Conservation (phyloP, 2,113 vertebrate genomes). For the Tragelaphus strepsiceros region DNA sequence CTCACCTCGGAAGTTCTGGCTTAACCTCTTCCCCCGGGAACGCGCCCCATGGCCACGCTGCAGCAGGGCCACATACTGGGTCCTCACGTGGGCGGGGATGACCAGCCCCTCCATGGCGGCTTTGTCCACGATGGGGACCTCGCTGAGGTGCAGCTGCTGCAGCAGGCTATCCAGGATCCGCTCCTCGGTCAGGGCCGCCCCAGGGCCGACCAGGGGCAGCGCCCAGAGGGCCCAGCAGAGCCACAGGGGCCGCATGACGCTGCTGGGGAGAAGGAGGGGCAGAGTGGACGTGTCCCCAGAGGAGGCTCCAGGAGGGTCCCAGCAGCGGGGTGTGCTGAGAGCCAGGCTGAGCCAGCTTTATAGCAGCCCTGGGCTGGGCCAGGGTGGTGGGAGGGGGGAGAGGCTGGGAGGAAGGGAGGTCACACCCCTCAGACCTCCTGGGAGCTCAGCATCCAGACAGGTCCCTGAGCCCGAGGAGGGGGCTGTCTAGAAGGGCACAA, state of each 20-base stretch:
- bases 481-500: slow-evolving; percentile 25
- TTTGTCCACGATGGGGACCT: neutral
- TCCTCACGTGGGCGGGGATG: slow-evolving; percentile 6
- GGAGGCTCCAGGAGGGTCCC: neutral
- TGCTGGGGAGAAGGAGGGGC: neutral
- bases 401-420: neutral
- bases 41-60: neutral
- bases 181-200: neutral
- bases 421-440: slow-evolving; percentile 67
- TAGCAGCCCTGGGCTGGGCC: slow-evolving; percentile 33
- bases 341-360: slow-evolving; percentile 47
- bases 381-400: neutral
- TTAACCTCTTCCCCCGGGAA: slow-evolving; percentile 53
- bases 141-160: slow-evolving; percentile 45
- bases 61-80: slow-evolving; percentile 57
- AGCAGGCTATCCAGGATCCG: slow-evolving; percentile 6
- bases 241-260: slow-evolving; percentile 29
- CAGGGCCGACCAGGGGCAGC: neutral
- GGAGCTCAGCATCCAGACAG: slow-evolving; percentile 50
- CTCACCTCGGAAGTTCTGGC: slow-evolving; percentile 60
- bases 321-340: neutral
- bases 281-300: neutral
- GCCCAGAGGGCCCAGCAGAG: slow-evolving; percentile 52
- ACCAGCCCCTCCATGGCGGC: neutral
- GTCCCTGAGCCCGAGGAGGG: slow-evolving; percentile 30